Base-by-base conservation (phyloP, 2,113 vertebrate genomes). In the Hepsetus odoe region DNA sequence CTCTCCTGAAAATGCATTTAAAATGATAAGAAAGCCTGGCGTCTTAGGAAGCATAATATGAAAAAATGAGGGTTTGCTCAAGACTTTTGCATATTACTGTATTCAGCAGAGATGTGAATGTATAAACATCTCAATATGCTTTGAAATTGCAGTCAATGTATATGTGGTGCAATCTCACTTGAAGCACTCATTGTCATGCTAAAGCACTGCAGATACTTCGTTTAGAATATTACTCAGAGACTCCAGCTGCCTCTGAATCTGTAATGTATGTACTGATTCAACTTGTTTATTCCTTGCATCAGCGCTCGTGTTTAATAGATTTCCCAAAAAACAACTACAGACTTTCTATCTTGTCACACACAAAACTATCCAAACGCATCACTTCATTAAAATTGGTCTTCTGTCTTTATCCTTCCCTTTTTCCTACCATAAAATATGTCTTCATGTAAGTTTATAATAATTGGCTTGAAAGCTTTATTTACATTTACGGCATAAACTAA, bases 241-340 rank as follows among this genome's bases (percentile, higher is more conserved):
- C 77, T 33, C 76, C 49, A 70, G 74, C 81, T 83, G 38, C 14
- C 32, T 44, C 26, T 24, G 66, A 64, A 44, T 72, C 76, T 73
- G 49, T 30, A 76, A 65, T 80, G 81, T 24, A 38, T 79, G 46
- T 53, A 62, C 35, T 28, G 13, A 30, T 79, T 77, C 35, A 32
- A 30, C 51, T 76, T 59, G 82, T 80, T 75, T 79, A 53, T 71
- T 62, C 5, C 64, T 77, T 12, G 69, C 53, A 79, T 75, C 82
- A 64, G 44, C 2, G 1, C 70, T 42, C 83, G 77, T 30, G 75
- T 80, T 84, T 82, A 89, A 88, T 88, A 86, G 75, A 87, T 82
- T 84, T 58, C 64, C 59, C 71, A 69, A 64, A 69, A 69, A 78
- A 33, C 24, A 73, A 42, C 35, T 28, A 30, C 11, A 51, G n/a